Percentiles rank a stretch among this genome's conserved stretches.
Conservation (phyloP, 2,888 invertebrate genomes). For the Nomada lathburiana region DNA sequence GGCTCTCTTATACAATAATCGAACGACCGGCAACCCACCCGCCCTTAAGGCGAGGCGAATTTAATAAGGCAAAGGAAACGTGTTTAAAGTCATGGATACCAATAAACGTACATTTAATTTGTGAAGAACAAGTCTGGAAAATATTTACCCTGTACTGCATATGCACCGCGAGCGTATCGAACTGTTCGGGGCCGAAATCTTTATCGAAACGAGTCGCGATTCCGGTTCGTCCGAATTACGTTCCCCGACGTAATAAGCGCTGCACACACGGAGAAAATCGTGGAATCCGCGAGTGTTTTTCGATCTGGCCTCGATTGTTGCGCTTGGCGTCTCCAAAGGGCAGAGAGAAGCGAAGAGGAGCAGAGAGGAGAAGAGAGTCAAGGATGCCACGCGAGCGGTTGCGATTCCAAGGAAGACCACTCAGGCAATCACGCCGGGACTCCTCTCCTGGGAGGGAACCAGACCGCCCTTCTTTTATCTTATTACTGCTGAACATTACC, state of each 20-base stretch:
- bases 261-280: slow-evolving; percentile 9
- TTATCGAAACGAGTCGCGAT: not conserved
- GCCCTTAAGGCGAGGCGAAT: not conserved
- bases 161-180: not conserved
- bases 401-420: slow-evolving; percentile 78
- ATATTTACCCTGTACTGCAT: slow-evolving; percentile 13
- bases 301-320: slow-evolving; percentile 42
- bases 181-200: slow-evolving; percentile 10
- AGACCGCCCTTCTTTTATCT: slow-evolving; percentile 48
- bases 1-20: too few relatives aligned
- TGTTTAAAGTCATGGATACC: too few relatives aligned
- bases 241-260: slow-evolving; percentile 17
- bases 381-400: slow-evolving; percentile 62
- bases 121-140: not conserved
- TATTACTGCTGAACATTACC: slow-evolving; percentile 42
- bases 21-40: too few relatives aligned
- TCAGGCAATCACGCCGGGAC: slow-evolving; percentile 75
- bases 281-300: slow-evolving; percentile 33
- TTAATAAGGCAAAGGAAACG: not conserved
- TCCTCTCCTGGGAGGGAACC: slow-evolving; percentile 43
- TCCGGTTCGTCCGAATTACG: slow-evolving; percentile 7
- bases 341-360: not conserved
- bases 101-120: too few relatives aligned
- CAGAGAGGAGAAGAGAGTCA: slow-evolving; percentile 25
- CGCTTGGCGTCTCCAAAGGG: not conserved